These are phyloP conservation scores for Dendropsophus ebraccatus DNA, from an alignment of 2,113 vertebrate genomes.

Conservation along the genomic window DNA sequence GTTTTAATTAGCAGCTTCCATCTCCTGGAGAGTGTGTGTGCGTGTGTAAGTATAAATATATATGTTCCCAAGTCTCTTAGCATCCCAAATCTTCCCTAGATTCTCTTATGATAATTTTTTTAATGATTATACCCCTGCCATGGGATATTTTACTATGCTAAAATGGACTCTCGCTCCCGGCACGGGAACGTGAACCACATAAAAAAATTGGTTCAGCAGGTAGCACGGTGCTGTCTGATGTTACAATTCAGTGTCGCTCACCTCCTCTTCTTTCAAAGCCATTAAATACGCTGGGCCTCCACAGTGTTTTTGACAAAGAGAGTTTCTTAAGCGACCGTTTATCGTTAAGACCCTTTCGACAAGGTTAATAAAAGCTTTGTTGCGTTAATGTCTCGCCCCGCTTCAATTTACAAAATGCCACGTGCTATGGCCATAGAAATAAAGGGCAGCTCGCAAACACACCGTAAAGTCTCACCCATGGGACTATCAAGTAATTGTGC, in stretches of 20 bases:
- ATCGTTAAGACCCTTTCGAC: slow-evolving; percentile 80
- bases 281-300: not conserved
- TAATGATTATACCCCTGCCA: not conserved
- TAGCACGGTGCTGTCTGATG: not conserved
- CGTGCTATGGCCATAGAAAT: slow-evolving; percentile 76
- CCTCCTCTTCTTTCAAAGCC: not conserved
- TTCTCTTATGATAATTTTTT: slow-evolving; percentile 5
- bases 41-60: slow-evolving; percentile 48
- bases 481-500: slow-evolving; percentile 88
- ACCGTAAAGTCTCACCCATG: slow-evolving; percentile 83
- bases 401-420: slow-evolving; percentile 86
- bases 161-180: not conserved
- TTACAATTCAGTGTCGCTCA: not conserved
- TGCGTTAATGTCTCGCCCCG: slow-evolving; percentile 77
- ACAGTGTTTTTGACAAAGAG: slow-evolving; percentile 74
- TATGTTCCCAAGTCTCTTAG: slow-evolving; percentile 22
- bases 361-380: slow-evolving; percentile 90
- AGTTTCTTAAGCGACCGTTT: slow-evolving; percentile 71
- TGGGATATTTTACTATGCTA: not conserved
- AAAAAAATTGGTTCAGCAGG: not conserved
- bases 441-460: slow-evolving; percentile 77
- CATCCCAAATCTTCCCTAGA: not conserved
- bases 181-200: too few relatives aligned
- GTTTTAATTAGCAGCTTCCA: slow-evolving; percentile 57
- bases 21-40: slow-evolving; percentile 39